phyloP scores from a whole-genome alignment of 2,888 invertebrate species.

The Philereme transversata region DNA sequence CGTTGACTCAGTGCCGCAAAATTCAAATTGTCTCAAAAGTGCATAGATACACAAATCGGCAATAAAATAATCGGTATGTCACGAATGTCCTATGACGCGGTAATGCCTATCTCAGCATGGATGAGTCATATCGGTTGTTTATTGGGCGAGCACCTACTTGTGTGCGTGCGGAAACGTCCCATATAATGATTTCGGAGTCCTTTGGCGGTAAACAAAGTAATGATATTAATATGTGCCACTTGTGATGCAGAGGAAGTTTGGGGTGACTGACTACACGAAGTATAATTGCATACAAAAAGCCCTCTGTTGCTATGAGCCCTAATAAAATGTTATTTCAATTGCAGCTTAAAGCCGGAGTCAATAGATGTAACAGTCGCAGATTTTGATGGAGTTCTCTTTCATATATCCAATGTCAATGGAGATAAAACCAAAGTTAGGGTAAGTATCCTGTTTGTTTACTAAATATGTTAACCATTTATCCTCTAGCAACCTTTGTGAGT shows the following conservation, averaged over 20 bases:
- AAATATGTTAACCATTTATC: neutral
- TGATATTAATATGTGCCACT: constrained; percentile 47
- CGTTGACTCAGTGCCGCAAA: constrained; percentile 65
- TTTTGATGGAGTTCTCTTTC: constrained; percentile 99
- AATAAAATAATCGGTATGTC: constrained; percentile 51
- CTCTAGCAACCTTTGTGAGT: too few species aligned
- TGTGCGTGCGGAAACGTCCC: constrained; percentile 72
- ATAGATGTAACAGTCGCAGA: constrained; percentile 97
- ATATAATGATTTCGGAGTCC: constrained; percentile 72
- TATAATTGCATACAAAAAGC: neutral
- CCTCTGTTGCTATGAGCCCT: neutral
- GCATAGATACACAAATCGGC: constrained; percentile 38
- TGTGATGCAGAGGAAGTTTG: constrained; percentile 41
- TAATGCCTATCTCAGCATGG: constrained; percentile 70
- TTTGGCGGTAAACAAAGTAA: constrained; percentile 64
- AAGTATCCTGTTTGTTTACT: constrained; percentile 62
- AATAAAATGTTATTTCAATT: constrained; percentile 56
- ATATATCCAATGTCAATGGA: constrained; percentile 97
- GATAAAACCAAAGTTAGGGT: constrained; percentile 99
- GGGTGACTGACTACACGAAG: constrained; percentile 14
- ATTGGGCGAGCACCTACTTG: constrained; percentile 56
- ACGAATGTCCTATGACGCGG: constrained; percentile 62
- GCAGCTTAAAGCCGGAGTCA: constrained; percentile 96
- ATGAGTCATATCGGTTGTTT: constrained; percentile 76
- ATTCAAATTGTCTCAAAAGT: constrained; percentile 41